These are phyloP conservation scores for Botia kubotai DNA, from an alignment of 2,797 vertebrate species.

Conservation along the genomic window DNA sequence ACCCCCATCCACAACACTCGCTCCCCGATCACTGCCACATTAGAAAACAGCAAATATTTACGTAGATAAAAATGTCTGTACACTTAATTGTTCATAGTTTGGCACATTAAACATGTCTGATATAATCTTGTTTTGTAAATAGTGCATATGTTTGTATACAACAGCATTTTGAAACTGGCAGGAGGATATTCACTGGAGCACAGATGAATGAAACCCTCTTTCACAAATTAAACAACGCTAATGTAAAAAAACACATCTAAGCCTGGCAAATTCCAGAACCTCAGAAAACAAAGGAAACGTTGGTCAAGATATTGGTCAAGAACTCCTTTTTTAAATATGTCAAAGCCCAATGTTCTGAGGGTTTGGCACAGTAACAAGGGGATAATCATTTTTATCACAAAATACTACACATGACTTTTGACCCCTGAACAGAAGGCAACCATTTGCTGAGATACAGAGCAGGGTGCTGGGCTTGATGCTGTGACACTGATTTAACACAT, in stretches of 20 bases:
- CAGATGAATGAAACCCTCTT: slow-evolving; percentile 51
- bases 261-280: slow-evolving; percentile 64
- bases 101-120: slow-evolving; percentile 79
- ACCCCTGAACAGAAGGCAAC: slow-evolving; percentile 63
- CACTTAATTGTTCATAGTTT: slow-evolving; percentile 77
- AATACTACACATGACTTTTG: slow-evolving; percentile 49
- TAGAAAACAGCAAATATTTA: slow-evolving; percentile 91
- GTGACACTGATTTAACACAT: slow-evolving; percentile 60
- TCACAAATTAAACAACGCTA: slow-evolving; percentile 58
- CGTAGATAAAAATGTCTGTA: slow-evolving; percentile 73
- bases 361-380: slow-evolving; percentile 74
- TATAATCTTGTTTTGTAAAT: slow-evolving; percentile 82
- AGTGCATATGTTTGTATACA: slow-evolving; percentile 90
- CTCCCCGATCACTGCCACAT: slow-evolving; percentile 86
- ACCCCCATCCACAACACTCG: slow-evolving; percentile 61
- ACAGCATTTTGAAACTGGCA: slow-evolving; percentile 78
- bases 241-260: slow-evolving; percentile 71
- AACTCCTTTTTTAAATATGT: slow-evolving; percentile 38
- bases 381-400: slow-evolving; percentile 39
- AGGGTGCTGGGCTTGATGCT: slow-evolving; percentile 59
- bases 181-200: slow-evolving; percentile 54
- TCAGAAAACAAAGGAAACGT: slow-evolving; percentile 24
- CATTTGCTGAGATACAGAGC: slow-evolving; percentile 62
- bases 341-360: slow-evolving; percentile 49
- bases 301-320: slow-evolving; percentile 7